Evolutionary conservation across 2,888 invertebrate genomes (phyloP).

Genomic region (Macaria liturata): DNA sequence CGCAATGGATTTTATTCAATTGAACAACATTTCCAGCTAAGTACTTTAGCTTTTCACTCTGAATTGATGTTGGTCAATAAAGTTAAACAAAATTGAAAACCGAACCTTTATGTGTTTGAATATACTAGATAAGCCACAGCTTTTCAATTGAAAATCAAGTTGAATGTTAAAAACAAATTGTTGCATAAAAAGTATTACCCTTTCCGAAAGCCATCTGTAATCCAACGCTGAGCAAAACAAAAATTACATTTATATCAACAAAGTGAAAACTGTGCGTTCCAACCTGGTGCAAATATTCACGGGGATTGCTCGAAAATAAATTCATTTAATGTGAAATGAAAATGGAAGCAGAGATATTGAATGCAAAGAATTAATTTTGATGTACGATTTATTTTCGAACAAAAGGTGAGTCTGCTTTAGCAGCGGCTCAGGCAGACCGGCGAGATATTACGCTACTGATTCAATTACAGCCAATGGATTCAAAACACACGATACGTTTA

Average conservation of each 20-base stretch:
- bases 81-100: too few relatives aligned
- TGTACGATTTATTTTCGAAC: conserved; percentile 10
- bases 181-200: conserved; percentile 55
- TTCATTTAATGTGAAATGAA: conserved; percentile 6
- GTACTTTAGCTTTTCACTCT: too few relatives aligned
- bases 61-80: too few relatives aligned
- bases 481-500: too few relatives aligned
- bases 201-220: conserved; percentile 74
- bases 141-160: background rate
- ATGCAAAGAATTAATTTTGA: conserved; percentile 2
- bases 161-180: conserved; percentile 14
- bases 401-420: conserved; percentile 6
- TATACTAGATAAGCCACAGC: background rate
- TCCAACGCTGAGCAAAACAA: conserved; percentile 77
- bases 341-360: conserved; percentile 5
- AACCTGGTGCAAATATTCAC: conserved; percentile 19
- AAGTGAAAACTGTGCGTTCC: conserved; percentile 39
- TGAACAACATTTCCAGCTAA: too few relatives aligned
- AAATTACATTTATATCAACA: conserved; percentile 49
- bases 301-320: conserved; percentile 23
- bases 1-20: background rate
- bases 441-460: background rate
- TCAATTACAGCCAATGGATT: too few relatives aligned
- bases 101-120: too few relatives aligned
- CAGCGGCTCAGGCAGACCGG: conserved; percentile 6